These are phyloP conservation scores for Podotricha telesiphe DNA, from an alignment of 2,888 invertebrate genomes.

Conservation along the genomic window DNA sequence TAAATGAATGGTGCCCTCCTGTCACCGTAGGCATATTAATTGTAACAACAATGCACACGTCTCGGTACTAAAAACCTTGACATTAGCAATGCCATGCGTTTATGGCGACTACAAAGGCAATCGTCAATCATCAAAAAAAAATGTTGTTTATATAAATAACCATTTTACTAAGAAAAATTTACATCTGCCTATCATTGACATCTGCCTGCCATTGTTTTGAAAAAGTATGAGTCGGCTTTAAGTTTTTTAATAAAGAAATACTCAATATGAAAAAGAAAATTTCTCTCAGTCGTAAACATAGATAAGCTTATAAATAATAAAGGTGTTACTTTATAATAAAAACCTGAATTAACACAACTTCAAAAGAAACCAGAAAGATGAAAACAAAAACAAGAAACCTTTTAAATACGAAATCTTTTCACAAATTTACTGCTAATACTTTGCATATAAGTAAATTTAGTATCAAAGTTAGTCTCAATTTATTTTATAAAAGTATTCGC, in stretches of 20 bases:
- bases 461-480: background rate
- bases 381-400: background rate
- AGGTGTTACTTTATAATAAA: background rate
- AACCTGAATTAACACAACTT: background rate
- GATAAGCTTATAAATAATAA: background rate
- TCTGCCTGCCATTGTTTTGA: background rate
- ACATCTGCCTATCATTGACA: background rate
- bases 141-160: too few species aligned
- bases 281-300: background rate
- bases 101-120: conserved; percentile 17
- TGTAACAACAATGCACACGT: conserved; percentile 32
- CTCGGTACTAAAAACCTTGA: conserved; percentile 34
- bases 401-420: too few species aligned
- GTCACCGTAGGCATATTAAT: conserved; percentile 29
- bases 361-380: background rate
- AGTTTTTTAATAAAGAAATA: background rate
- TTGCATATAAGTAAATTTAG: background rate
- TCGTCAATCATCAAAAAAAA: background rate
- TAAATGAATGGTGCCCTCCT: conserved; percentile 5
- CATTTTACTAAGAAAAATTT: background rate
- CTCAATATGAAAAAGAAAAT: background rate
- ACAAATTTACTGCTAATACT: background rate
- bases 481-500: conserved; percentile 1
- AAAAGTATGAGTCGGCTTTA: background rate
- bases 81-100: conserved; percentile 33